Conservation (phyloP, 2,888 invertebrate species). For the Bruchidius siliquastri region DNA sequence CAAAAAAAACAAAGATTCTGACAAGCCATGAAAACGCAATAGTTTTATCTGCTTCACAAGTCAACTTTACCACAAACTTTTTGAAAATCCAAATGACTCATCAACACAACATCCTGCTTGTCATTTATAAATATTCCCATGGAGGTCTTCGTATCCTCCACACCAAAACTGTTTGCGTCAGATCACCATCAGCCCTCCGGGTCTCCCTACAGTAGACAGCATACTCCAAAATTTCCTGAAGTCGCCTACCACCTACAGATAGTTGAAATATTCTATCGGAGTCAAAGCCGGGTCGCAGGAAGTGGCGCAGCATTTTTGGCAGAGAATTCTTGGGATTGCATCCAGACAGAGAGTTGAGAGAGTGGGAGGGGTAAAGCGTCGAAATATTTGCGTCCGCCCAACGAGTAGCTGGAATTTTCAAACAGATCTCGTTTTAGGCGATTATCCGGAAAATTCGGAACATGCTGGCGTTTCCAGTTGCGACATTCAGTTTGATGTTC, state of each 20-base stretch:
- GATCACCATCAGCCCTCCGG: too few relatives aligned
- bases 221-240: too few relatives aligned
- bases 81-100: too few relatives aligned
- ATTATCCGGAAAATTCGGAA: neutral
- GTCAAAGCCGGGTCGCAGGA: neutral
- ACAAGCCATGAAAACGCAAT: too few relatives aligned
- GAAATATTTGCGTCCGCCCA: neutral
- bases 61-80: too few relatives aligned
- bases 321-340: neutral
- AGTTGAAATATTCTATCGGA: neutral
- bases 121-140: too few relatives aligned
- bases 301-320: neutral
- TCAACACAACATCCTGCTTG: too few relatives aligned
- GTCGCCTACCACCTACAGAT: neutral
- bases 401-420: neutral
- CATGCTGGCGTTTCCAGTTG: neutral
- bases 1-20: too few relatives aligned
- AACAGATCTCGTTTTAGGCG: neutral
- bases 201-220: too few relatives aligned
- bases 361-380: neutral
- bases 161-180: too few relatives aligned
- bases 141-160: too few relatives aligned
- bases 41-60: too few relatives aligned
- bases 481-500: neutral
- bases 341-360: neutral